These are phyloP conservation scores for Ichneumon xanthorius DNA, from an alignment of 2,888 invertebrate species.

Conservation along the genomic window DNA sequence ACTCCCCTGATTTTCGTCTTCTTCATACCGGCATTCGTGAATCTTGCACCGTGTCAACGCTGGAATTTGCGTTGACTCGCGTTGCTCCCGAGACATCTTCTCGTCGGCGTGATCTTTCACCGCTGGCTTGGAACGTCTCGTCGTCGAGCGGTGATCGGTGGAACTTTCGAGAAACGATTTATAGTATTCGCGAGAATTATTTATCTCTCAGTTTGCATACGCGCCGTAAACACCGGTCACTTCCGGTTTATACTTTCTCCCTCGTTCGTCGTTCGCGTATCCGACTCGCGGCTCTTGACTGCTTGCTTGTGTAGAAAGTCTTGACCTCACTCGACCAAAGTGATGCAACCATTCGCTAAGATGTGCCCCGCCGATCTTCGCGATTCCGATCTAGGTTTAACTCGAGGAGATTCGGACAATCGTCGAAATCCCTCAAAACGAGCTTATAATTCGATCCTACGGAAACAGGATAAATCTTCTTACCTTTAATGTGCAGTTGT, in stretches of 20 bases:
- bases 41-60: constrained; percentile 36
- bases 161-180: constrained; percentile 32
- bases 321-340: constrained; percentile 70
- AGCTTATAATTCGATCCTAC: neutral
- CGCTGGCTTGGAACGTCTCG: neutral
- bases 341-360: constrained; percentile 24
- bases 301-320: constrained; percentile 76
- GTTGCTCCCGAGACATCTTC: neutral
- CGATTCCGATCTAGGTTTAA: constrained; percentile 21
- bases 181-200: constrained; percentile 1
- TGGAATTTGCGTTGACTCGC: constrained; percentile 16
- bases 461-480: constrained; percentile 38
- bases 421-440: neutral
- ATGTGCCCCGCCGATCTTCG: neutral
- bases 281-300: constrained; percentile 10
- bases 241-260: constrained; percentile 75
- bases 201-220: constrained; percentile 1
- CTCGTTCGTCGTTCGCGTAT: constrained; percentile 75
- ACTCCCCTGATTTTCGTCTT: constrained; percentile 32
- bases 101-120: neutral
- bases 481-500: constrained; percentile 85
- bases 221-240: constrained; percentile 13
- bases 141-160: constrained; percentile 25
- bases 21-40: constrained; percentile 26
- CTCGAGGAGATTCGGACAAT: neutral